Evolutionary conservation across 1,140 invertebrate genomes (phyloP).

Genomic region (Aethina tumida): DNA sequence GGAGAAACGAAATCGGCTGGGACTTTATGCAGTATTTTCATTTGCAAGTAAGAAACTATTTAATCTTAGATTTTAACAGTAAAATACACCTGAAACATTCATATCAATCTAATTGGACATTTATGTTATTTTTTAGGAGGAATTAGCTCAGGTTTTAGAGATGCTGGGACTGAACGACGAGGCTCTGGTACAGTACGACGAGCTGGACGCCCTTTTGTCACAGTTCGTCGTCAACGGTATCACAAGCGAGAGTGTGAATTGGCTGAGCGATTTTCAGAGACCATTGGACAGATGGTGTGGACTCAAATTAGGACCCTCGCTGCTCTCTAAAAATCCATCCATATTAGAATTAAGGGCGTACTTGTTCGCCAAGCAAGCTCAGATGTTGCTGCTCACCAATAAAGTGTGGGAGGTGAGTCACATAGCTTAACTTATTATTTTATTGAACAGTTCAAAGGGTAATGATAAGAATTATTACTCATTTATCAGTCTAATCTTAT

Average conservation of each 20-base stretch:
- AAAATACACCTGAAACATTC: slow-evolving; percentile 2
- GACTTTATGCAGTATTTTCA: slow-evolving; percentile 92
- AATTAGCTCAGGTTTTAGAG: slow-evolving; percentile 89
- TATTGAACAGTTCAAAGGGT: slow-evolving; percentile 3
- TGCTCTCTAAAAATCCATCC: slow-evolving; percentile 26
- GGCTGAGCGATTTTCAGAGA: slow-evolving; percentile 67
- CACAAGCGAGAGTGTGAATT: slow-evolving; percentile 69
- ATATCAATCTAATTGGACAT: slow-evolving; percentile 5
- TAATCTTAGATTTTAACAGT: background rate
- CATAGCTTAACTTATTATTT: slow-evolving; percentile 11
- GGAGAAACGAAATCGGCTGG: slow-evolving; percentile 83
- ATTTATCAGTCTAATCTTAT: background rate
- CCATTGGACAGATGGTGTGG: slow-evolving; percentile 75
- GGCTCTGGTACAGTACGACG: slow-evolving; percentile 93
- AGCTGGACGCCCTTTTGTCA: slow-evolving; percentile 92
- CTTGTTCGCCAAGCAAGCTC: slow-evolving; percentile 85
- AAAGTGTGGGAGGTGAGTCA: slow-evolving; percentile 69
- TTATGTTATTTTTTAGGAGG: slow-evolving; percentile 53
- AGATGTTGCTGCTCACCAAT: slow-evolving; percentile 66
- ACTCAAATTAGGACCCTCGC: slow-evolving; percentile 51
- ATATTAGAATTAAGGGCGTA: slow-evolving; percentile 89
- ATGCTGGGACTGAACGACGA: slow-evolving; percentile 90
- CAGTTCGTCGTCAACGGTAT: slow-evolving; percentile 92
- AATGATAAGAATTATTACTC: background rate
- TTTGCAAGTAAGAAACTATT: slow-evolving; percentile 55